Percentiles rank a stretch among this genome's conserved stretches.
These are phyloP conservation scores for Manacus vitellinus DNA, from an alignment of 2,113 vertebrate species.

Conservation along the genomic window DNA sequence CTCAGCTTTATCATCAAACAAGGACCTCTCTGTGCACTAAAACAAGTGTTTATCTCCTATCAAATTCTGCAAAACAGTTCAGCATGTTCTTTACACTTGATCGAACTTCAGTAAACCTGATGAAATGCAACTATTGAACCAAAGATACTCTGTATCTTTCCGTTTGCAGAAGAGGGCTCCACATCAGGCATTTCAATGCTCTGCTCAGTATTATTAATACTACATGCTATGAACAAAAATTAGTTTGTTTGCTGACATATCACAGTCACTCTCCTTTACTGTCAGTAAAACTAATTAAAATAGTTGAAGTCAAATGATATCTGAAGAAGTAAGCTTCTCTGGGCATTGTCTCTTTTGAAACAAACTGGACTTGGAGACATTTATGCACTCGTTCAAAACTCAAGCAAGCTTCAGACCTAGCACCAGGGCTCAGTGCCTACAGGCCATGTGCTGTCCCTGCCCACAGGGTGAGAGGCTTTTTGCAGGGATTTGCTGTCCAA, in stretches of 20 bases:
- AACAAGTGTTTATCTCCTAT: background rate
- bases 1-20: background rate
- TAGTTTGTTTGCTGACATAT: background rate
- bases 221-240: background rate
- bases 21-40: background rate
- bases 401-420: background rate
- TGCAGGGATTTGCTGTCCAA: background rate
- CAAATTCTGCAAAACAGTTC: background rate
- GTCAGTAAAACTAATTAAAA: background rate
- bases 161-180: background rate
- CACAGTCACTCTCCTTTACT: background rate
- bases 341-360: background rate
- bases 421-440: background rate
- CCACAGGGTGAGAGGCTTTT: background rate
- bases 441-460: background rate
- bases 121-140: background rate
- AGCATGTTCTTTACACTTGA: background rate
- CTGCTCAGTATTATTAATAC: background rate
- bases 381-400: background rate
- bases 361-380: background rate
- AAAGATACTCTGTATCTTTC: background rate
- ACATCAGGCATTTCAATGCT: background rate
- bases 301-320: background rate
- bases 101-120: background rate
- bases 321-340: background rate